Evolutionary conservation across 2,797 vertebrate species (phyloP), one percentile per base, ranked within the genome.

Genomic region (Pangasius mekongensis): DNA sequence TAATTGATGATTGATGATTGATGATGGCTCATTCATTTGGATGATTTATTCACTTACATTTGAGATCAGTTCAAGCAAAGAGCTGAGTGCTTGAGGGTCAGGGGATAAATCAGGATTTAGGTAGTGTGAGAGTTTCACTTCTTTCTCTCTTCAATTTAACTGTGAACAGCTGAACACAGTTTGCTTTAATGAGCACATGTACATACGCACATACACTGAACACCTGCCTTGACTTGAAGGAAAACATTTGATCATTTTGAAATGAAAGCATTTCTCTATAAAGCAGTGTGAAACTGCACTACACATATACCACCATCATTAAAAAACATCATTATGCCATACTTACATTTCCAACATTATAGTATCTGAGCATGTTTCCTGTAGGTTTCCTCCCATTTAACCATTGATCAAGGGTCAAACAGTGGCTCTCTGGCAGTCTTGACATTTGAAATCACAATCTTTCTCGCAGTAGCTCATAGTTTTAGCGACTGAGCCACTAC

Each of bases 31-130:
- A 1, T 66, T 67, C 58, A 14, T 84, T 52, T 30, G 30, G 64
- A 84, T 67, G 62, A 84, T 69, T 69, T 52, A 84, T 33, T 84
- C 82, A 3, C 62, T 66, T 66, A 2, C 8, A 1, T 83, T 83
- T 67, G 8, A 43, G 80, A 82, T 27, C 58, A 18, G 82, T 66
- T 52, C 39, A 66, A 24, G 5, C 10, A 5, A 2, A 24, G 20
- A 39, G 54, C 80, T 27, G 56, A 58, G 13, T 27, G 3, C 24
- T 1, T 43, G 58, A 47, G 39, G 58, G 13, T 14, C 30, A 24
- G 54, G 27, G 24, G 74, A n/a, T 27, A 8, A 22, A 56, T 16
- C 5, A 0, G 54, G 30, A 36, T 58, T 58, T 22, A 13, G 4
- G 43, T 30, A 11, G 52, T 18, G 76, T 1, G 6, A 18, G 30